Percentiles rank a stretch among this genome's conserved stretches.
Evolutionary conservation across 37 sponge, comb jelly and placozoan species (phyloP).

Genomic region (Crambe crambe): DNA sequence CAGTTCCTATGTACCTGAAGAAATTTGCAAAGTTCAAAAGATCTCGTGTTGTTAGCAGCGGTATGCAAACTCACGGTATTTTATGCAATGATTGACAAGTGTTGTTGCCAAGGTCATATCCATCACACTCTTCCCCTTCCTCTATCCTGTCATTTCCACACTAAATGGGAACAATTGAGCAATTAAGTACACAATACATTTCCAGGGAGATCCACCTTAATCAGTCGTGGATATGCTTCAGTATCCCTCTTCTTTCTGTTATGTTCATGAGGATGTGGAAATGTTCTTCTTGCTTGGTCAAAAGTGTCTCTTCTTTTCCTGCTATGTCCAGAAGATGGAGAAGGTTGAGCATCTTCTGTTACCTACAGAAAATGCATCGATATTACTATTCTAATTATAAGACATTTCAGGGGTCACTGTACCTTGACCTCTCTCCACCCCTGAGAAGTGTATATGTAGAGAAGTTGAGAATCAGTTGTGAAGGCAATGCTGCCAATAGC

Average conservation of each 20-base stretch:
- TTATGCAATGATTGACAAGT: constrained; percentile 15
- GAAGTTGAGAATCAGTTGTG: not conserved
- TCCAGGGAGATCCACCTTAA: too few relatives aligned
- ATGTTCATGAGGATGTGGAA: too few relatives aligned
- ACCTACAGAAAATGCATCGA: not conserved
- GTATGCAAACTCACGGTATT: constrained; percentile 17
- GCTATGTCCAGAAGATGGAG: not conserved
- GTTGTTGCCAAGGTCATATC: not conserved
- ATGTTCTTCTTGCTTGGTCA: too few relatives aligned
- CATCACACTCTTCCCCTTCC: constrained; percentile 33
- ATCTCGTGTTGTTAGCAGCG: too few relatives aligned
- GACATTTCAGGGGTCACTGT: not conserved
- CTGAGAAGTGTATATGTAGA: not conserved
- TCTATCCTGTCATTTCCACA: constrained; percentile 24
- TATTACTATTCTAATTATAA: not conserved
- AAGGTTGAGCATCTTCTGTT: not conserved
- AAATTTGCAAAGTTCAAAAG: too few relatives aligned
- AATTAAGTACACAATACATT: too few relatives aligned
- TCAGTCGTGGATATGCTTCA: too few relatives aligned
- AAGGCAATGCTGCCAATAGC: not conserved
- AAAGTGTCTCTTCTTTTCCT: not conserved
- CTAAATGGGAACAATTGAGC: too few relatives aligned
- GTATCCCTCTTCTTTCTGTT: too few relatives aligned
- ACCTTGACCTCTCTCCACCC: not conserved
- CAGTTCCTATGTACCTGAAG: constrained; percentile 3